phyloP scores from a whole-genome alignment of 2,888 invertebrate genomes.

The Linyphia triangularis region DNA sequence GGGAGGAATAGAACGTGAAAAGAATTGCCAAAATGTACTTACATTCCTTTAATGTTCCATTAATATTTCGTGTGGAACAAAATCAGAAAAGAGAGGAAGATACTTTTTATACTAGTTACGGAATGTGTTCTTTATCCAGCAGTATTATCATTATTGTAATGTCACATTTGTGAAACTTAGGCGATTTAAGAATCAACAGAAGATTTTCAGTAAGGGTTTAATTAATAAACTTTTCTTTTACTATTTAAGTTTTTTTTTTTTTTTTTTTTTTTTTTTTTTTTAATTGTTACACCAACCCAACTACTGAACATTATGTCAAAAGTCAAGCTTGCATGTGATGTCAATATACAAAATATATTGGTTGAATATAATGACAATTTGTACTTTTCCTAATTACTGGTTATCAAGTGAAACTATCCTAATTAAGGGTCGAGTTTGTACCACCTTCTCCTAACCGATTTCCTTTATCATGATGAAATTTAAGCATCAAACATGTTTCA shows the following conservation, averaged over 20 bases:
- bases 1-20: background rate
- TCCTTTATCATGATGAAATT: conserved; percentile 13
- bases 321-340: background rate
- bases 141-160: conserved; percentile 51
- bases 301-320: conserved; percentile 61
- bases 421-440: background rate
- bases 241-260: background rate
- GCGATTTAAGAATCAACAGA: background rate
- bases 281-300: conserved; percentile 13
- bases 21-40: conserved; percentile 39
- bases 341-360: background rate
- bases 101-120: background rate
- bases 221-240: too few relatives aligned
- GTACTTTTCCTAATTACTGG: background rate
- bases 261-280: background rate
- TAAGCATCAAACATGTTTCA: background rate
- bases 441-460: background rate
- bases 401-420: background rate
- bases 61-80: background rate
- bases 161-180: background rate
- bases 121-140: conserved; percentile 50
- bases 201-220: background rate
- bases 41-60: background rate
- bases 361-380: background rate
- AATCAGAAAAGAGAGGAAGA: background rate